Evolutionary conservation across 2,888 invertebrate genomes (phyloP), one percentile per base, ranked within the genome.

Genomic region (Oscheius sp.): DNA sequence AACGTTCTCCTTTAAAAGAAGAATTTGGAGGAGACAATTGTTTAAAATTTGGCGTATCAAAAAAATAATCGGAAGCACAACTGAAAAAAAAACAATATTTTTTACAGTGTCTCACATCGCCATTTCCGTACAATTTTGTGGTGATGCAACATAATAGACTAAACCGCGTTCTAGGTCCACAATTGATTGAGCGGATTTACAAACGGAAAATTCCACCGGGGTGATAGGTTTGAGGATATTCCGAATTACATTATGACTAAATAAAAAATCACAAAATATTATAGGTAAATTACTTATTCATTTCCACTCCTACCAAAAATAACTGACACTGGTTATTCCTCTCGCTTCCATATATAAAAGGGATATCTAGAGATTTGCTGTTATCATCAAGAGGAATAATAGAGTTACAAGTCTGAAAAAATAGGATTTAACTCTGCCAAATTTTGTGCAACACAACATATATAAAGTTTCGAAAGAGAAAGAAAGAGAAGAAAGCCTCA

Each of bases 71-170:
- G 12, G 74, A 64, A 28, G 75, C 78, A 44, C 78, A 78, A 24
- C 78, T 78, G 64, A n/a, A 72, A 63, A n/a, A 51, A 24, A 38
- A 0, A 4, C 12, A 12, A 22, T 36, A 12, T 9, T 14, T 20
- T 17, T 20, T 28, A 59, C 12, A 17, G 26, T 9, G 36, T 66
- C 74, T 65, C 50, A 83, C 82, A 84, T 61, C 41, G 75, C 77
- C 63, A 74, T 75, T 24, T 79, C 75, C 8, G 74, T 67, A 5
- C 80, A 80, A 33, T 73, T 57, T n/a, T 69, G 51, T 17, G 69
- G 63, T 44, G 82, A 77, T 12, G 83, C 79, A 12, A 82, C 75
- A 67, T 70, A 84, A 54, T 81, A 84, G 41, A 85, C 77, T 32
- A 79, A 74, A 6, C 73, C 45, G 20, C 80, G 57, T 4, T 67